These are phyloP conservation scores for Sylvilagus floridanus DNA, from an alignment of 2,797 vertebrate genomes.

Conservation along the genomic window DNA sequence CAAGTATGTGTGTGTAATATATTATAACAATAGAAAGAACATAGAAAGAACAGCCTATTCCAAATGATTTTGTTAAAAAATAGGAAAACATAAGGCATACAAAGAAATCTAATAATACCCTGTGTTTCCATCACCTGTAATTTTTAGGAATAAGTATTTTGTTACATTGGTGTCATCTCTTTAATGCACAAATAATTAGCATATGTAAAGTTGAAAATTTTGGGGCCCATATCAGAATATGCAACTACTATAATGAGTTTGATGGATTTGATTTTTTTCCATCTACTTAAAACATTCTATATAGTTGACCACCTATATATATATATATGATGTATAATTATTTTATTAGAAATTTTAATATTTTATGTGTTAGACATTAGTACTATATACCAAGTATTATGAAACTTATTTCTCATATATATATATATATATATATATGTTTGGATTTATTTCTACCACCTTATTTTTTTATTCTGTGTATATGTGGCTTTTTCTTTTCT, in stretches of 20 bases:
- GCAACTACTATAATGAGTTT: not conserved
- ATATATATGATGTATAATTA: not conserved
- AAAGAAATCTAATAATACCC: not conserved
- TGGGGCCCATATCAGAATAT: not conserved
- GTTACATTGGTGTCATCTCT: not conserved
- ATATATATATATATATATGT: not conserved
- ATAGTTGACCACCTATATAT: not conserved
- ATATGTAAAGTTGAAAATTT: constrained; percentile 19
- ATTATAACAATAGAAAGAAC: not conserved
- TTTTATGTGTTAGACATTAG: not conserved
- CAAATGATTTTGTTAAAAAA: constrained; percentile 5
- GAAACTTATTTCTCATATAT: not conserved
- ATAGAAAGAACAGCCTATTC: not conserved
- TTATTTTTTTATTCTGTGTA: not conserved
- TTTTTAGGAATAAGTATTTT: not conserved
- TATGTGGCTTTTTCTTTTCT: not conserved
- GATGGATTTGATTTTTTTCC: not conserved
- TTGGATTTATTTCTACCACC: not conserved
- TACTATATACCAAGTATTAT: not conserved
- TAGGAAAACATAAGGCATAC: not conserved
- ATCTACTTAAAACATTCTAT: constrained; percentile 19
- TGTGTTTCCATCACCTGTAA: not conserved
- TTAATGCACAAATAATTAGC: not conserved
- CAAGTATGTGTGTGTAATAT: no score
- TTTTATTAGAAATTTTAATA: not conserved